Base-by-base conservation (phyloP, 2,888 invertebrate genomes). In the Eulithis testata region DNA sequence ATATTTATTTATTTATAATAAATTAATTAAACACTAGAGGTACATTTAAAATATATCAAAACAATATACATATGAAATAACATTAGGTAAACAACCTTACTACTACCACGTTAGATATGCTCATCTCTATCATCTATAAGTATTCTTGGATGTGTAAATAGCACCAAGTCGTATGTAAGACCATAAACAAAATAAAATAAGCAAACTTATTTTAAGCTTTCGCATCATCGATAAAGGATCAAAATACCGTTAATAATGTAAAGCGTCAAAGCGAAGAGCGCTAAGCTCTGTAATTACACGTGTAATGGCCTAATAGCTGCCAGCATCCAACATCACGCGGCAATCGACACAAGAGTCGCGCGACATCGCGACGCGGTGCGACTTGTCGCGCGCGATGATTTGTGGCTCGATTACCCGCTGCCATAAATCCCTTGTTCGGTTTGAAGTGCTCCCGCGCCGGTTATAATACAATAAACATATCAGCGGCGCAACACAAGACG, bases 371-470 rank as follows among this genome's bases (percentile, higher is more conserved):
- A 27, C 27, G 27, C 50, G 11, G 14, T 12, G 9, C 49, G 49
- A 21, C 49, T 2, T 9, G 49, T 21, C 21, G 53, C 37, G 11
- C 9, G 12, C 43, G 11, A 2, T n/a, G 43, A 54, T 54, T 54
- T 14, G 54, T 62, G 57, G 53, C 44, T 61, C 63, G 66, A 73
- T 73, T 72, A 73, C 69, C 70, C 70, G 65, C 64, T 57, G 70
- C 71, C 43, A 77, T 79, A 76, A 78, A 78, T 81, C 73, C 60
- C 59, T 65, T 66, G 73, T 68, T 71, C 68, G 73, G 75, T 72
- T 66, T 63, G 71, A 71, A 74, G 66, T 72, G 76, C 69, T 66
- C 67, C 70, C 75, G 57, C 68, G 68, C 66, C 65, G 63, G 76
- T 72, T 76, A 72, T 71, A 73, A 68, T 70, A 75, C 73, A 73